A percentile compares a stretch with the other conserved stretches of the same genome.
These are phyloP conservation scores for Hypena proboscidalis DNA, from an alignment of 2,888 invertebrate genomes.

Conservation along the genomic window DNA sequence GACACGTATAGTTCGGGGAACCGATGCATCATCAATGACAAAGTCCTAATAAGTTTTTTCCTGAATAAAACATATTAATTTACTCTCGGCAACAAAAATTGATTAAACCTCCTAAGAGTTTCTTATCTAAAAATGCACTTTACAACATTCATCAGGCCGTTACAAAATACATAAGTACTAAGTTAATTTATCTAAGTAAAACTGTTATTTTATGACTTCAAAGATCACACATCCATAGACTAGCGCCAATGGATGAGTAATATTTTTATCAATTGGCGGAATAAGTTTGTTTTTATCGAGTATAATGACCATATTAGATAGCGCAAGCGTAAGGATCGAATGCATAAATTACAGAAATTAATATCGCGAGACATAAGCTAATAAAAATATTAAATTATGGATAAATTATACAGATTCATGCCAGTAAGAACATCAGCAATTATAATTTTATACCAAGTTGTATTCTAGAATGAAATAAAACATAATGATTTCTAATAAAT, in stretches of 20 bases:
- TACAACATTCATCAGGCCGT: slow-evolving; percentile 8
- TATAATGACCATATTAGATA: slow-evolving; percentile 31
- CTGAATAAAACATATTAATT: slow-evolving; percentile 24
- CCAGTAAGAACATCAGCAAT: no score
- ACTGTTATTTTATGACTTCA: slow-evolving; percentile 20
- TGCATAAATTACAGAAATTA: not conserved
- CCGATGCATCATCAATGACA: slow-evolving; percentile 45
- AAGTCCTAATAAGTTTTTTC: slow-evolving; percentile 29
- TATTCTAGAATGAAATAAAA: no score
- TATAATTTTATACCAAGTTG: no score
- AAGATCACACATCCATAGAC: slow-evolving; percentile 10
- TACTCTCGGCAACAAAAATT: slow-evolving; percentile 11
- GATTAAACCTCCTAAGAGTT: slow-evolving; percentile 21
- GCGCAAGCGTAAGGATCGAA: slow-evolving; percentile 13
- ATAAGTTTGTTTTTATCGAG: slow-evolving; percentile 25
- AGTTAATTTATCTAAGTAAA: slow-evolving; percentile 11
- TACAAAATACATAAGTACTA: no score
- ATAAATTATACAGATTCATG: no score
- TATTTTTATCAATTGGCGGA: slow-evolving; percentile 33
- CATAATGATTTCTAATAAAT: no score
- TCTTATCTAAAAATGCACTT: slow-evolving; percentile 12
- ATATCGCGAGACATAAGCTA: not conserved
- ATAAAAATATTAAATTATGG: no score
- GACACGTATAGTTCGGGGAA: slow-evolving; percentile 38
- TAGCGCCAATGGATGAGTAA: slow-evolving; percentile 23